Evolutionary conservation across 2,113 vertebrate species (phyloP).

Genomic region (Tragelaphus scriptus): DNA sequence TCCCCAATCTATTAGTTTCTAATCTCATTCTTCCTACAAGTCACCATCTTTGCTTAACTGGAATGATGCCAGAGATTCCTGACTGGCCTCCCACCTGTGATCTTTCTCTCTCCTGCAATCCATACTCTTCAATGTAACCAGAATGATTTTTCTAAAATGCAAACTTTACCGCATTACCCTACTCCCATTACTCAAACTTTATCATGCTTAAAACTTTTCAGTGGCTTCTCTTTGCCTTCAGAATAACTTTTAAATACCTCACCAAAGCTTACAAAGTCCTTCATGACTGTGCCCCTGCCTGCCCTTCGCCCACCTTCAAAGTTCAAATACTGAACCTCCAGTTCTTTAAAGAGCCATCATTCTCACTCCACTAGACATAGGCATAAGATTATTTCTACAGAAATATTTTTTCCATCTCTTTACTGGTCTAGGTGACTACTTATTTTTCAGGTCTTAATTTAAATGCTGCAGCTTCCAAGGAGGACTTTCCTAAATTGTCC

Average conservation of each 20-base stretch:
- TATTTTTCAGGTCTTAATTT: conserved; percentile 2
- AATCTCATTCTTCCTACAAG: neutral
- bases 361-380: neutral
- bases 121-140: neutral
- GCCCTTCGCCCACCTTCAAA: neutral
- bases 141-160: neutral
- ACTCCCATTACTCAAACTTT: neutral
- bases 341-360: neutral
- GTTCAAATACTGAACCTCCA: neutral
- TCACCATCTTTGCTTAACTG: neutral
- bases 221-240: neutral
- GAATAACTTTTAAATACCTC: neutral
- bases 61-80: neutral
- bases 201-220: neutral
- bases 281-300: neutral
- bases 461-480: neutral
- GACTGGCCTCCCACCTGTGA: neutral
- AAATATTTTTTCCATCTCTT: conserved; percentile 21
- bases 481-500: neutral
- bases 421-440: neutral
- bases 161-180: neutral
- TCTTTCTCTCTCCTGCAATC: neutral
- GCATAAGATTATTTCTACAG: neutral
- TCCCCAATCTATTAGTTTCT: neutral
- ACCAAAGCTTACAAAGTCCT: neutral